These are phyloP conservation scores for Fragum sueziense DNA, from an alignment of 2,888 invertebrate species.

Conservation along the genomic window DNA sequence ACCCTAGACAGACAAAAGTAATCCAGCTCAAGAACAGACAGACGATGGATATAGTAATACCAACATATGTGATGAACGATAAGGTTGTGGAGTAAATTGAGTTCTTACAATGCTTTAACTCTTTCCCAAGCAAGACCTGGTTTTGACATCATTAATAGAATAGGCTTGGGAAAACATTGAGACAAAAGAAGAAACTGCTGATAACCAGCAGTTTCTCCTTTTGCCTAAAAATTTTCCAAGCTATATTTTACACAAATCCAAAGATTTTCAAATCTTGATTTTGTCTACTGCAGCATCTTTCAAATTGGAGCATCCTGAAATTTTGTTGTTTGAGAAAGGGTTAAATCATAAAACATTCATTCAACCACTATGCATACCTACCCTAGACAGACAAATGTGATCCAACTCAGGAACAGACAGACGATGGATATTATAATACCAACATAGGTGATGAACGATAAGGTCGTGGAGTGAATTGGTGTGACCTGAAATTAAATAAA, in stretches of 20 bases:
- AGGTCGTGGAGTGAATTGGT: constrained; percentile 59
- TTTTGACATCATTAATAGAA: too few species aligned
- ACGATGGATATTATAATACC: constrained; percentile 75
- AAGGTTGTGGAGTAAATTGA: constrained; percentile 64
- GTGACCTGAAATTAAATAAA: constrained; percentile 70
- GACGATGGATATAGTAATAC: constrained; percentile 74
- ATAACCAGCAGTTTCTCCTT: too few species aligned
- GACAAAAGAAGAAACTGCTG: too few species aligned
- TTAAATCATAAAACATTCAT: neutral
- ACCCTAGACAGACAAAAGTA: constrained; percentile 76
- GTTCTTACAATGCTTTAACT: too few species aligned
- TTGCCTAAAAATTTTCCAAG: too few species aligned
- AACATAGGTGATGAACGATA: constrained; percentile 71
- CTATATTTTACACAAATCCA: too few species aligned
- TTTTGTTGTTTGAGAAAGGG: neutral
- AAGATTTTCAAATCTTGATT: too few species aligned
- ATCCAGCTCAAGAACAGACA: constrained; percentile 72
- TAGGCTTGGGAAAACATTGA: too few species aligned
- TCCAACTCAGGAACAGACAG: constrained; percentile 70
- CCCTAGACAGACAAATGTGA: constrained; percentile 76
- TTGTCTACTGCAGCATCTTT: too few species aligned
- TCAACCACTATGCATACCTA: constrained; percentile 45
- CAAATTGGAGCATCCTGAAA: too few species aligned
- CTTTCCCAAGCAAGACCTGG: too few species aligned
- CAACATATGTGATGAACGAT: constrained; percentile 72